phyloP scores from a whole-genome alignment of 2,797 vertebrate genomes.

The Ctenosaura bakeri region DNA sequence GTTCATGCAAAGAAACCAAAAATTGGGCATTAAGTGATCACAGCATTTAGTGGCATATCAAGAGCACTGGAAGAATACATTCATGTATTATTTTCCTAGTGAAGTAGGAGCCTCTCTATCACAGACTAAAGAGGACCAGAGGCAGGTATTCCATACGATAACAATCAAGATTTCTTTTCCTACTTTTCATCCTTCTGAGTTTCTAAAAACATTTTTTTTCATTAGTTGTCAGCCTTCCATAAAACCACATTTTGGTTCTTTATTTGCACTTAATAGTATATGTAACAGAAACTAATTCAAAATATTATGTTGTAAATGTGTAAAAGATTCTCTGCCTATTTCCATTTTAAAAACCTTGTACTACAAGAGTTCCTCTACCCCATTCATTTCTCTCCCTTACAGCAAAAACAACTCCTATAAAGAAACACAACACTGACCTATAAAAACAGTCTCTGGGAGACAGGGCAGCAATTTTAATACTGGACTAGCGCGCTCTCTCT shows the following conservation, averaged over 20 bases:
- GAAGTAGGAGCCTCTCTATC: neutral
- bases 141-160: neutral
- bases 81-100: neutral
- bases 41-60: neutral
- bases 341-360: constrained; percentile 18
- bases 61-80: neutral
- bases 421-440: neutral
- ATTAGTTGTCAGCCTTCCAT: neutral
- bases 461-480: neutral
- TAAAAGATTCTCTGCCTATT: constrained; percentile 29
- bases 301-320: constrained; percentile 17
- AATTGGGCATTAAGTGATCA: too few species aligned
- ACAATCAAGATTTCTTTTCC: neutral
- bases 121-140: neutral
- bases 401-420: constrained; percentile 23
- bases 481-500: neutral
- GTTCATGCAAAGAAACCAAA: neutral
- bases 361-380: neutral
- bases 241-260: neutral
- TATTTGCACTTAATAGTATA: neutral
- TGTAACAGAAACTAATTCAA: neutral
- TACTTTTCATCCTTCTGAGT: neutral
- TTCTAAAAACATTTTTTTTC: neutral
- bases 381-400: rapidly evolving
- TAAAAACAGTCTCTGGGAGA: constrained; percentile 13